Base-by-base conservation (phyloP, 2,113 vertebrate species). In the Calyptomena viridis region DNA sequence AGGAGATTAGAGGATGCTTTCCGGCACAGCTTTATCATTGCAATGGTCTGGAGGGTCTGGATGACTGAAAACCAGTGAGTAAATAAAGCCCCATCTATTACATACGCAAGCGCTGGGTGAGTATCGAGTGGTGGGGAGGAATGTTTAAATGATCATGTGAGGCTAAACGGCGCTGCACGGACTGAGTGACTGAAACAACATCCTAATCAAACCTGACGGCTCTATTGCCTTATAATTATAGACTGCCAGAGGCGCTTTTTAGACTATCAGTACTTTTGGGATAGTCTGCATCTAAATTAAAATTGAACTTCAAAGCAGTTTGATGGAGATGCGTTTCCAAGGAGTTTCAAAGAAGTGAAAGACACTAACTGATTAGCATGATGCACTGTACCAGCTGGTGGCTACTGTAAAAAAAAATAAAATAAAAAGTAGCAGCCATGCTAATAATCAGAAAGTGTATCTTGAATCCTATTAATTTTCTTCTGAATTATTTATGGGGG, bases 281-380 rank as follows among this genome's bases (percentile, higher is more conserved):
- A 89, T 91, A 86, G 86, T 97, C 97, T 95, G 96, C 95, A 90
- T 97, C 91, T 96, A 96, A 98, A 98, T 97, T 97, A 97, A 98
- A 98, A 97, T 72, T 50, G 94, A 97, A 92, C 97, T 97, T 98
- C 97, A 97, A 96, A 97, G 97, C 68, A 3, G 62, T 89, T 91
- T 71, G 94, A 90, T 84, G 94, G 94, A 81, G 89, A 82, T 92
- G 72, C 59, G 69, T 96, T 97, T 96, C 95, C 91, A 95, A 97
- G 92, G 94, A 96, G 23, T 84, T 85, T 94, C 30, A 77, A 82
- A 53, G 80, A 79, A 13, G 91, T 93, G 94, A 90, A 86, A 93
- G 95, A 84, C 88, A 79, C 83, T 68, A 85, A 83, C 73, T 96
- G 94, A 98, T 97, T 88, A 93, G 89, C 77, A 50, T n/a, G 56